These are phyloP conservation scores for Capitulum mitella DNA, from an alignment of 2,888 invertebrate genomes.

Conservation along the genomic window DNA sequence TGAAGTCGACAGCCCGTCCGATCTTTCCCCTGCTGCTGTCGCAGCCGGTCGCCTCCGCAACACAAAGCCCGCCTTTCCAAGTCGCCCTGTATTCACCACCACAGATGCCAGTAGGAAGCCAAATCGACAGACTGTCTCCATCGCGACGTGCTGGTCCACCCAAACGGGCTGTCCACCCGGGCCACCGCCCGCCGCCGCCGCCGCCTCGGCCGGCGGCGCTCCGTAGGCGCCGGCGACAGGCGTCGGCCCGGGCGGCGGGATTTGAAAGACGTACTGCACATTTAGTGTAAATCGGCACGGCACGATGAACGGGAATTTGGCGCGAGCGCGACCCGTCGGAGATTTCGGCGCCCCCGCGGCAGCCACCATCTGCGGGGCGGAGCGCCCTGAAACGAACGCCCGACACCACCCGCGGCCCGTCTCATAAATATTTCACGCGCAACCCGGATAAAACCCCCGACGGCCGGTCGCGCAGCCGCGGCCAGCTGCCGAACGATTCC, in stretches of 20 bases:
- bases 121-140: not conserved
- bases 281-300: slow-evolving; percentile 16
- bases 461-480: not conserved
- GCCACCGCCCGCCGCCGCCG: not conserved
- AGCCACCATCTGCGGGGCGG: not conserved
- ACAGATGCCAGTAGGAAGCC: not conserved
- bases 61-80: not conserved
- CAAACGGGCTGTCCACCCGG: not conserved
- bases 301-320: not conserved
- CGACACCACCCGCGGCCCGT: not conserved
- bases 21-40: too few relatives aligned
- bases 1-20: too few relatives aligned
- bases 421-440: not conserved
- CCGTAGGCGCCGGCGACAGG: not conserved
- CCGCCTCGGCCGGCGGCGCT: not conserved
- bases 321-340: not conserved
- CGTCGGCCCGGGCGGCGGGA: not conserved
- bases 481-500: not conserved
- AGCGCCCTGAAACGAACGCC: not conserved
- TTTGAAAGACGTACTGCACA: slow-evolving; percentile 23
- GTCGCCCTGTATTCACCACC: slow-evolving; percentile 1
- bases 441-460: not conserved
- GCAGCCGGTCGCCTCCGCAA: too few relatives aligned
- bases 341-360: not conserved
- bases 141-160: not conserved